phyloP scores from a whole-genome alignment of 2,797 vertebrate species.

The Benthosema pterotum region DNA sequence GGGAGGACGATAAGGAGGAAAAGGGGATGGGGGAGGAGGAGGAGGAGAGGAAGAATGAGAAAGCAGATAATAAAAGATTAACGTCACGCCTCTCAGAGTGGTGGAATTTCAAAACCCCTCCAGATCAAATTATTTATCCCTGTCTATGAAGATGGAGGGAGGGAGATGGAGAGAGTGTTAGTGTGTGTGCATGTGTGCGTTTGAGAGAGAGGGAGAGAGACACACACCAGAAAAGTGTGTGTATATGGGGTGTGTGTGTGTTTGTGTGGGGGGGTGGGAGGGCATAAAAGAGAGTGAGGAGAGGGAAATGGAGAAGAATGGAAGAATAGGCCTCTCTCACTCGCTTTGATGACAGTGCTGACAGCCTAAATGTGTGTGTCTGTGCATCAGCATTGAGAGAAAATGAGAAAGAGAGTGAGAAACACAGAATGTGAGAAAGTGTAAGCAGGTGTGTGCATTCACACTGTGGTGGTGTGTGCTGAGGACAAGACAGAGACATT shows the following conservation, averaged over 20 bases:
- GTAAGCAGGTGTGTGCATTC: slow-evolving; percentile 72
- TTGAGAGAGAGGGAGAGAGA: not conserved
- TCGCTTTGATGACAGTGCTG: slow-evolving; percentile 66
- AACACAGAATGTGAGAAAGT: slow-evolving; percentile 45
- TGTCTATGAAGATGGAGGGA: slow-evolving; percentile 60
- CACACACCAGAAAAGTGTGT: slow-evolving; percentile 28
- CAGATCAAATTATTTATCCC: slow-evolving; percentile 78
- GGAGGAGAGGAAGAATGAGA: slow-evolving; percentile 68
- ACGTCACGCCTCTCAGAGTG: slow-evolving; percentile 74
- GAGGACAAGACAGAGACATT: slow-evolving; percentile 61
- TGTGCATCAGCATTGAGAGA: not conserved
- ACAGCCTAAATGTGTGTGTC: slow-evolving; percentile 58
- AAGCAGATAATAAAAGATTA: slow-evolving; percentile 80
- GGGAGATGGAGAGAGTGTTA: slow-evolving; percentile 11
- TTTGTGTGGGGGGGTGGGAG: not conserved
- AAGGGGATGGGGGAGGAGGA: slow-evolving; percentile 64
- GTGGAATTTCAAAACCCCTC: slow-evolving; percentile 74
- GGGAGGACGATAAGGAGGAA: slow-evolving; percentile 58
- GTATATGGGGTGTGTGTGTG: too few species aligned
- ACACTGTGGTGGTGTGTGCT: slow-evolving; percentile 72
- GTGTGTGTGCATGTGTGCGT: too few species aligned
- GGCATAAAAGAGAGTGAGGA: slow-evolving; percentile 30
- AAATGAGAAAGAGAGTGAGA: slow-evolving; percentile 23
- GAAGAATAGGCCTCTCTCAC: slow-evolving; percentile 61
- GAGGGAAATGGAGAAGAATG: slow-evolving; percentile 53